A percentile compares a stretch with the other conserved stretches of the same genome.
These are phyloP conservation scores for Loxodonta africana DNA, from an alignment of 2,113 vertebrate genomes.

Conservation along the genomic window DNA sequence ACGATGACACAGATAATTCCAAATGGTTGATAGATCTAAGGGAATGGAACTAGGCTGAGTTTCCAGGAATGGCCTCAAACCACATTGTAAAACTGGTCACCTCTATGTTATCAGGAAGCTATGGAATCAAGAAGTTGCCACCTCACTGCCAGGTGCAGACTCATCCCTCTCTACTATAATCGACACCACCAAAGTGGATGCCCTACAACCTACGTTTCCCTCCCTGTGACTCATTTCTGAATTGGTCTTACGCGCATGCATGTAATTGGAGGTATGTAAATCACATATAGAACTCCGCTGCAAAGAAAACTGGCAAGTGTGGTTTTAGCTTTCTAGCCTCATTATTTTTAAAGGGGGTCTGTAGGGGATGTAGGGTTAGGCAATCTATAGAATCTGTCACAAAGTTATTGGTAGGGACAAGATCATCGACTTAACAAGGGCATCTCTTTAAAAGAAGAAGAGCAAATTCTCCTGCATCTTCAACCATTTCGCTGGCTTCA, in stretches of 20 bases:
- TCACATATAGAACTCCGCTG: neutral
- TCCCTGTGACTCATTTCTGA: neutral
- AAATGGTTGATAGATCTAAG: neutral
- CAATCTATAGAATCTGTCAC: neutral
- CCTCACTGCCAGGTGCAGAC: neutral
- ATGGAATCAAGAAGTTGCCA: neutral
- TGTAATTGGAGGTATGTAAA: neutral
- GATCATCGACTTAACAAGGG: neutral
- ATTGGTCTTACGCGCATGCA: neutral
- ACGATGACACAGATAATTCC: neutral
- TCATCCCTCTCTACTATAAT: neutral
- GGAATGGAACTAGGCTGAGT: neutral
- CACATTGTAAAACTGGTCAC: neutral
- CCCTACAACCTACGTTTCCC: neutral
- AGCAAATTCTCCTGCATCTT: neutral
- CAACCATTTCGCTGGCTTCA: neutral
- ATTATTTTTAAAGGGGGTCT: neutral
- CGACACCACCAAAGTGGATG: neutral
- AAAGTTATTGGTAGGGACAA: neutral
- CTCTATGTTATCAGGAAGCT: neutral
- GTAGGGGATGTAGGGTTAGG: rapidly evolving
- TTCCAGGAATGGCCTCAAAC: neutral
- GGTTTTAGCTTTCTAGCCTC: neutral
- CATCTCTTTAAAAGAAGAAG: neutral
- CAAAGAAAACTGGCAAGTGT: neutral